These are phyloP conservation scores for Iguana delicatissima DNA, from an alignment of 2,797 vertebrate species.

Conservation along the genomic window DNA sequence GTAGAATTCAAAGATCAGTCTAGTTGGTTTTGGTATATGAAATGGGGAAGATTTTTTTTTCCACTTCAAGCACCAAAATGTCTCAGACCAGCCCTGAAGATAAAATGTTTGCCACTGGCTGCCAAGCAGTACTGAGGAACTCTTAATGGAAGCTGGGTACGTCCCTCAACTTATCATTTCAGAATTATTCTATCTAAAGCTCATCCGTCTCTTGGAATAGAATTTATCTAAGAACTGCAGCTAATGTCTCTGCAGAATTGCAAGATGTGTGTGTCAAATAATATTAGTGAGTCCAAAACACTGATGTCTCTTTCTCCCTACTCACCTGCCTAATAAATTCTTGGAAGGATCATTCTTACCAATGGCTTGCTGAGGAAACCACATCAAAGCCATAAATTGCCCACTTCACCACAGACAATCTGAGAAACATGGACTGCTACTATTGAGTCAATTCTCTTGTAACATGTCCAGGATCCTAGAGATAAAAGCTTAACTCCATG, in stretches of 20 bases:
- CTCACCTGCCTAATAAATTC: too few relatives aligned
- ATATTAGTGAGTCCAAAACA: conserved; percentile 13
- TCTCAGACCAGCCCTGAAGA: neutral
- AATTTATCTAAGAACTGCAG: conserved; percentile 44
- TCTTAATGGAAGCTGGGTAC: conserved; percentile 26
- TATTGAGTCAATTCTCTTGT: neutral
- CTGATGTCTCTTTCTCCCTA: neutral
- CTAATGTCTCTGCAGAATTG: conserved; percentile 17
- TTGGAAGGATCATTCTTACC: too few relatives aligned
- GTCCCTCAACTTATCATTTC: conserved; percentile 40
- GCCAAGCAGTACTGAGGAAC: rapidly evolving
- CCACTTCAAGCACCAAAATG: neutral
- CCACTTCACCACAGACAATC: too few relatives aligned
- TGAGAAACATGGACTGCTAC: neutral
- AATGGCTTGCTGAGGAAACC: too few relatives aligned
- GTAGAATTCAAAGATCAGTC: neutral
- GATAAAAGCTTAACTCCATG: neutral
- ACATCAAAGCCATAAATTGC: too few relatives aligned
- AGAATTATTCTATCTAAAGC: conserved; percentile 49
- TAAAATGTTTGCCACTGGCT: neutral
- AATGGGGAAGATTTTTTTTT: neutral
- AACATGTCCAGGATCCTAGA: neutral
- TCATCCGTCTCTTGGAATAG: conserved; percentile 34
- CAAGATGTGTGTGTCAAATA: neutral
- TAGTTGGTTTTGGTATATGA: neutral